Conservation (phyloP, 2,113 vertebrate genomes). For the Cheilinus undulatus region DNA sequence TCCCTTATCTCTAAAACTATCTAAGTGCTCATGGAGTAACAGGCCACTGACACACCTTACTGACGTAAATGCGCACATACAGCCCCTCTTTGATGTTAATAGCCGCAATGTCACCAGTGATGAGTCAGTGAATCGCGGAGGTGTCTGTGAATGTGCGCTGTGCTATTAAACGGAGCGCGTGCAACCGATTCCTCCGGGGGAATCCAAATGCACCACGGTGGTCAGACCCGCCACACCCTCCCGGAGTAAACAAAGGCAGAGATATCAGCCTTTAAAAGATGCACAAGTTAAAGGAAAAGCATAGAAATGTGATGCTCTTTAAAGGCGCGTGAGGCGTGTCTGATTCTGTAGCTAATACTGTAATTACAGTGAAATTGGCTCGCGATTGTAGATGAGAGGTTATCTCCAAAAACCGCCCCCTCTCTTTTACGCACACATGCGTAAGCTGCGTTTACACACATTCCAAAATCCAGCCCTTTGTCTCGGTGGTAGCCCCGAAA, state of each 20-base stretch:
- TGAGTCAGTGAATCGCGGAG: constrained; percentile 45
- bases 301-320: neutral
- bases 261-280: neutral
- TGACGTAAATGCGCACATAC: neutral
- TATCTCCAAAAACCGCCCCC: constrained; percentile 32
- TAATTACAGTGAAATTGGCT: constrained; percentile 33
- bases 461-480: constrained; percentile 69
- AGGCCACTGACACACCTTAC: neutral
- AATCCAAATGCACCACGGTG: constrained; percentile 58
- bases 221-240: constrained; percentile 76
- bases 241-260: constrained; percentile 66
- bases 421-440: constrained; percentile 63
- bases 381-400: constrained; percentile 25
- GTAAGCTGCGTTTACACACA: constrained; percentile 28
- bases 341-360: constrained; percentile 7
- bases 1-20: constrained; percentile 1
- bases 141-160: constrained; percentile 11
- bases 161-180: neutral
- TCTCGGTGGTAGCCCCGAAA: constrained; percentile 69
- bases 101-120: constrained; percentile 47
- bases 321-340: neutral
- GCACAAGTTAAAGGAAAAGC: neutral
- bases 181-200: constrained; percentile 22
- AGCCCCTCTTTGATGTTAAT: constrained; percentile 29
- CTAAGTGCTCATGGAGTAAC: no score